Percentiles rank a stretch among this genome's conserved stretches.
phyloP scores from a whole-genome alignment of 2,113 vertebrate genomes.

The Seriola rivoliana region DNA sequence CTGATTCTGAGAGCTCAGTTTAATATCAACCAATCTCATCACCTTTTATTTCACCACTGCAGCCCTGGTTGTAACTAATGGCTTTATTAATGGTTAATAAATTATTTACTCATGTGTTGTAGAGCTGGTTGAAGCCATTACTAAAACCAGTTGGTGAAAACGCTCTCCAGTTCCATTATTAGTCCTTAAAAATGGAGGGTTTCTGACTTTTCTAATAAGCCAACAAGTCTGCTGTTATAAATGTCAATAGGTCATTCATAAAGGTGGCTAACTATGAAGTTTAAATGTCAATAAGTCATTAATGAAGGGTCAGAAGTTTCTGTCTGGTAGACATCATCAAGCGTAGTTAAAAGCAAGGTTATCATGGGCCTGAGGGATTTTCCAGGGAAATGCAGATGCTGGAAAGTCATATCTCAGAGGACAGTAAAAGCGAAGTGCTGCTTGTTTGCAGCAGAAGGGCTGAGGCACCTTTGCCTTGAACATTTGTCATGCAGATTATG shows the following conservation, averaged over 20 bases:
- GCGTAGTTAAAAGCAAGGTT: background rate
- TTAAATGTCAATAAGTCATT: background rate
- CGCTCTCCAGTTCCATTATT: no score
- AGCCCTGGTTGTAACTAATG: no score
- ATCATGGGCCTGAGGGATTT: no score
- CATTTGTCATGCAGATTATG: slow-evolving; percentile 48
- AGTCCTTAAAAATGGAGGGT: background rate
- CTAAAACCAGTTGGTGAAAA: no score
- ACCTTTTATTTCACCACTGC: background rate
- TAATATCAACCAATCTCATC: background rate
- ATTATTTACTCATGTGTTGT: no score
- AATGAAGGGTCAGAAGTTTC: no score
- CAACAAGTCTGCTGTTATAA: background rate
- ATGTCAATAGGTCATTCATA: background rate
- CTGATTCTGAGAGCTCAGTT: background rate
- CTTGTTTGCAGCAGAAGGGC: background rate
- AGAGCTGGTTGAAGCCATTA: no score
- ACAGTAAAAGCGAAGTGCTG: background rate
- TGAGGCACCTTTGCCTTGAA: slow-evolving; percentile 22
- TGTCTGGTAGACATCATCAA: no score
- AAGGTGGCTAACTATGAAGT: background rate
- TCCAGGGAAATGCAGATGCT: background rate
- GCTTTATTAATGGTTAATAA: background rate
- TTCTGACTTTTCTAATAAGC: background rate
- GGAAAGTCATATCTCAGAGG: background rate